Base-by-base conservation (phyloP, 2,113 vertebrate genomes). In the Sturnus vulgaris region DNA sequence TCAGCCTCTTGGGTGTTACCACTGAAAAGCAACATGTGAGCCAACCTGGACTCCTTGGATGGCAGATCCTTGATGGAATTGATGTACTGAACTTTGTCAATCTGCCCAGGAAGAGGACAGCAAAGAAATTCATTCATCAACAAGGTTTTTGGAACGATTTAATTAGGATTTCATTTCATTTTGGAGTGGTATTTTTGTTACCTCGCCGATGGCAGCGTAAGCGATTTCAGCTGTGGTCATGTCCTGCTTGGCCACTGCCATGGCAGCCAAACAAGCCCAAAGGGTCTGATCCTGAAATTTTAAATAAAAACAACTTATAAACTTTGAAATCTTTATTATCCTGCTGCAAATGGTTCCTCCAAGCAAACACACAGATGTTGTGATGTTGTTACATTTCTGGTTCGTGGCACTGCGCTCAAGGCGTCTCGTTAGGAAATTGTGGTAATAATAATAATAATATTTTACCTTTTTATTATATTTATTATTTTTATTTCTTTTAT, bases 251-350 rank as follows among this genome's bases (percentile, higher is more conserved):
- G 98, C 98, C 97, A 99, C 98, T 9, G 99, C 98, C 99, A 99
- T 99, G 39, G 98, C 99, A 85, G 99, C 99, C n/a, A 99, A 98
- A 82, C 99, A 99, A 1, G 99, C 98, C 99, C 99, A 99, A 92
- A 99, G 88, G 47, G 98, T 98, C 68, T 98, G 98, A 50, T 99
- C 99, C 99, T 99, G 86, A 33, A 96, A 93, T 75, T 42, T 27
- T 53, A 75, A 92, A 28, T 7, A 46, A 56, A 61, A 66, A 3
- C 16, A n/a, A 18, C 27, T n/a, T 16, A 20, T 46, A 11, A 52
- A n/a, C 15, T 47, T 66, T 35, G 37, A 12, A 24, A 9, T 25
- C n/a, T 27, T 79, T 13, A 6, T 28, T 20, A 12, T 5, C 44
- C 19, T 2, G 52, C 28, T 39, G 44, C 49, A 83, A 87, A 53